These are phyloP conservation scores for Brachionus paranguensis DNA, from an alignment of 1,140 invertebrate genomes.

Conservation along the genomic window DNA sequence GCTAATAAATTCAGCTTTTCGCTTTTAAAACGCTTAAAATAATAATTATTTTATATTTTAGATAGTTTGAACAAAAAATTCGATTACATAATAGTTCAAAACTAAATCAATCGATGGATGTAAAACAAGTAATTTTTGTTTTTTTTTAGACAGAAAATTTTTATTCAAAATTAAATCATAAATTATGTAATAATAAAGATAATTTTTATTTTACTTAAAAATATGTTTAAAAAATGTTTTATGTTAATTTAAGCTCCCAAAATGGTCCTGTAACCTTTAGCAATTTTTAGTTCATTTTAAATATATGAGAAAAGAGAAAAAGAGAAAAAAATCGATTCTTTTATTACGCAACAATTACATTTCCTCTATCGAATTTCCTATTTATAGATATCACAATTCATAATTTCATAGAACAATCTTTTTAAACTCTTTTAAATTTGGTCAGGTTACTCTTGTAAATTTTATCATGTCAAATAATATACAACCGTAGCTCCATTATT, in stretches of 20 bases:
- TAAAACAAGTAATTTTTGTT: background rate
- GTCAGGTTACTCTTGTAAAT: background rate
- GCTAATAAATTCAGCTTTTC: background rate
- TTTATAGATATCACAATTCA: background rate
- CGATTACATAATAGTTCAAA: background rate
- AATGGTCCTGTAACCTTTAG: background rate
- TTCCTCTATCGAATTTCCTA: background rate
- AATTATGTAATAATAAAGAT: background rate
- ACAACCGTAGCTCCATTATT: no score
- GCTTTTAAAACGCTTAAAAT: background rate
- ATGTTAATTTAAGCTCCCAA: background rate
- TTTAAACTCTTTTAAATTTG: background rate
- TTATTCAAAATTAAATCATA: background rate
- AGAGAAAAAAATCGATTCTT: background rate
- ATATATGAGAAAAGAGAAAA: no score
- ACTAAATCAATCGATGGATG: background rate
- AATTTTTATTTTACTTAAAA: background rate
- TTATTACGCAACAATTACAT: background rate
- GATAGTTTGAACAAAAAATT: background rate
- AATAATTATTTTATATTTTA: background rate
- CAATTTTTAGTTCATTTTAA: background rate
- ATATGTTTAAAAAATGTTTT: background rate
- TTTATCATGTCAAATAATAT: background rate
- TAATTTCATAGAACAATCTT: background rate
- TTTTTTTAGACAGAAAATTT: background rate